Conservation (phyloP, 1,140 invertebrate species). For the Campodea augens region DNA sequence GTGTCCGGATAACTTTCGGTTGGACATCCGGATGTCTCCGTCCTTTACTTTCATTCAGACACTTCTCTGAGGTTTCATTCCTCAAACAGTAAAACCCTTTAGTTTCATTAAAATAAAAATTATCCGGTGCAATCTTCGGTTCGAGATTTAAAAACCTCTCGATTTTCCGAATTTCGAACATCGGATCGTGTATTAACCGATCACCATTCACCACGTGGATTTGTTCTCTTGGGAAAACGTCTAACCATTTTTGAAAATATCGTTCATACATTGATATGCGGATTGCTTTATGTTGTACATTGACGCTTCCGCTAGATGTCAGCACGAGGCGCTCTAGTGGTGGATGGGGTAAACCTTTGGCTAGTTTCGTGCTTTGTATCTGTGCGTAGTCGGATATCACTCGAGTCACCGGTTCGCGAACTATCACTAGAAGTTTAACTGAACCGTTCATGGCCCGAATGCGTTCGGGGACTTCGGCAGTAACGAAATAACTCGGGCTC, state of each 20-base stretch:
- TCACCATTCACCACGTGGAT: slow-evolving; percentile 91
- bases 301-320: slow-evolving; percentile 56
- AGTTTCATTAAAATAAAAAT: slow-evolving; percentile 93
- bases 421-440: slow-evolving; percentile 80
- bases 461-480: slow-evolving; percentile 73
- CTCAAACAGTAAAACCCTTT: slow-evolving; percentile 93
- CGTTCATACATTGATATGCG: slow-evolving; percentile 70
- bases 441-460: slow-evolving; percentile 84
- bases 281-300: slow-evolving; percentile 53
- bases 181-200: slow-evolving; percentile 82
- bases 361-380: slow-evolving; percentile 40
- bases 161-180: slow-evolving; percentile 68
- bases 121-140: slow-evolving; percentile 54
- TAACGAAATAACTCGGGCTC: slow-evolving; percentile 93
- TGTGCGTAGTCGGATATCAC: slow-evolving; percentile 95
- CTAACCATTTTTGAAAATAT: slow-evolving; percentile 62
- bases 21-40: slow-evolving; percentile 75
- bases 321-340: slow-evolving; percentile 63
- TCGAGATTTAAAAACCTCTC: slow-evolving; percentile 72
- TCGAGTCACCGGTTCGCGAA: slow-evolving; percentile 82
- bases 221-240: slow-evolving; percentile 66
- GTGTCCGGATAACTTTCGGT: slow-evolving; percentile 58
- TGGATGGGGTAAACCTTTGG: slow-evolving; percentile 26
- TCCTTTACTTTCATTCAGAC: slow-evolving; percentile 86
- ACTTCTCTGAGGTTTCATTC: slow-evolving; percentile 68